Evolutionary conservation across 2,888 invertebrate genomes (phyloP).

Genomic region (Drosophila fulvimacula): DNA sequence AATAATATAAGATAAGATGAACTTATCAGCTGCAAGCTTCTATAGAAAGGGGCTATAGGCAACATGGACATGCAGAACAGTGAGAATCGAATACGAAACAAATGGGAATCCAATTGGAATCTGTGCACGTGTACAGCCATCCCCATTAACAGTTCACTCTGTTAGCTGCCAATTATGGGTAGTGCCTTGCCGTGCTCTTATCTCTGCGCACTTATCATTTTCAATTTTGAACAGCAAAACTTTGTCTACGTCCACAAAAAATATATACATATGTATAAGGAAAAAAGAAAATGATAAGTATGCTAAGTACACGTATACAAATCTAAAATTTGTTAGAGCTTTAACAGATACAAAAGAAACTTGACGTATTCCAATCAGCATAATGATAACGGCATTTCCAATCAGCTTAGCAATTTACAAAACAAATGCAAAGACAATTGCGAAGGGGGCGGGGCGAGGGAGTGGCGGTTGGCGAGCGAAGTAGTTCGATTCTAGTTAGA

Average conservation of each 20-base stretch:
- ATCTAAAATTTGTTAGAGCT: not conserved
- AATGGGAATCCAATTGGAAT: not conserved
- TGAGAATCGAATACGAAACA: not conserved
- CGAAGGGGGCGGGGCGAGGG: not conserved
- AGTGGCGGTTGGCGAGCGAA: not conserved
- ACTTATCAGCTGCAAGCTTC: constrained; percentile 38
- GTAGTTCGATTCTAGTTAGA: constrained; percentile 12
- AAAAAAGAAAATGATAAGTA: constrained; percentile 29
- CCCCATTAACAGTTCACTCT: not conserved
- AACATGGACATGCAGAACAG: constrained; percentile 8
- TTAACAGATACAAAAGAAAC: not conserved
- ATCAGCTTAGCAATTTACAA: constrained; percentile 9
- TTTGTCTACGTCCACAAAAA: constrained; percentile 63
- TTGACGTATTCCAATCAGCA: constrained; percentile 11
- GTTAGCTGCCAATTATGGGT: constrained; percentile 5
- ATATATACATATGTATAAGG: constrained; percentile 3
- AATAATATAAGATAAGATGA: constrained; percentile 44
- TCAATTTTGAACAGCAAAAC: constrained; percentile 34
- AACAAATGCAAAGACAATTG: constrained; percentile 2
- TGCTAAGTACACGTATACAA: constrained; percentile 50
- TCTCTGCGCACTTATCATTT: constrained; percentile 46
- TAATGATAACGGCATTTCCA: constrained; percentile 32
- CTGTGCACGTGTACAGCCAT: constrained; percentile 4
- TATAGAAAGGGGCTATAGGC: constrained; percentile 3
- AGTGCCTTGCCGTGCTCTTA: constrained; percentile 38